A percentile compares a stretch with the other conserved stretches of the same genome.
phyloP scores from a whole-genome alignment of 2,888 invertebrate species.

The Noctua fimbriata region DNA sequence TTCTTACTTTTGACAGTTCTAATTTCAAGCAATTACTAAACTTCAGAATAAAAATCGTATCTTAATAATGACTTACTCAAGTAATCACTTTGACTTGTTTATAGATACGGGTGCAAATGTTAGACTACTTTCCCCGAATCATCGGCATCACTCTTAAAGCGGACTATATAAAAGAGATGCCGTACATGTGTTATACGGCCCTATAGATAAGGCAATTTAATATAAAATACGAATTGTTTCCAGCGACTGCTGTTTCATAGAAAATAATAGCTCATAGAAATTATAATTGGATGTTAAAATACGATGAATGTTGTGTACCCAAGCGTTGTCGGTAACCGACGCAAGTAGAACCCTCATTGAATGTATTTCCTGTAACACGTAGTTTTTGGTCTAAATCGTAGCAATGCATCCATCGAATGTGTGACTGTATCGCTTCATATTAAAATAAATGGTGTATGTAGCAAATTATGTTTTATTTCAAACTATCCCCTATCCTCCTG shows the following conservation, averaged over 20 bases:
- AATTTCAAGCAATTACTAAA: no score
- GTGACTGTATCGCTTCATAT: slow-evolving; percentile 83
- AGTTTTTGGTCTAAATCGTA: slow-evolving; percentile 47
- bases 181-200: slow-evolving; percentile 3
- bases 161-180: background rate
- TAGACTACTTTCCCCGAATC: background rate
- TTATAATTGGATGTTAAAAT: slow-evolving; percentile 45
- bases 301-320: slow-evolving; percentile 35
- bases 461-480: slow-evolving; percentile 61
- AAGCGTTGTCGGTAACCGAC: background rate
- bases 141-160: background rate
- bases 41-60: no score
- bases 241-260: slow-evolving; percentile 26
- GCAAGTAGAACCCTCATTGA: slow-evolving; percentile 14
- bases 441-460: slow-evolving; percentile 87
- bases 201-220: slow-evolving; percentile 18
- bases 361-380: slow-evolving; percentile 19
- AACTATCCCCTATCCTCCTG: background rate
- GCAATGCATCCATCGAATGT: slow-evolving; percentile 75
- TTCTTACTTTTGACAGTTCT: no score
- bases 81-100: no score
- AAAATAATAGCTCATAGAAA: slow-evolving; percentile 31
- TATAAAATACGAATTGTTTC: slow-evolving; percentile 16
- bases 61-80: no score
- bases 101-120: background rate